Percentiles rank a stretch among this genome's conserved stretches.
phyloP scores from a whole-genome alignment of 2,888 invertebrate genomes.

The Ethmia dodecea region DNA sequence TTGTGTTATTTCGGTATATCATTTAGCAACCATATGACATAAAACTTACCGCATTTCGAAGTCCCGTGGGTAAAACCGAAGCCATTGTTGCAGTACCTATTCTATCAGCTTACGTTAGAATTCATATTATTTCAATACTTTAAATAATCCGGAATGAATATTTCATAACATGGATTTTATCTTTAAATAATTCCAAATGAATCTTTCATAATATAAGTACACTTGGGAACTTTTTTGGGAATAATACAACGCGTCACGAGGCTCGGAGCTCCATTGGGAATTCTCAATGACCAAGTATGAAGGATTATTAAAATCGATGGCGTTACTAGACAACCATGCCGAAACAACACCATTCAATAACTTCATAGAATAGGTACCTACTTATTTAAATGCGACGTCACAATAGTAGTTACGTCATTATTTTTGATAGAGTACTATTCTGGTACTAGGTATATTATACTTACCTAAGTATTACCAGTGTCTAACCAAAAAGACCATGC shows the following conservation, averaged over 20 bases:
- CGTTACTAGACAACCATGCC: constrained; percentile 63
- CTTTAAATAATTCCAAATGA: too few relatives aligned
- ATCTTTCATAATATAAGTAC: neutral
- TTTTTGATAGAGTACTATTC: too few relatives aligned
- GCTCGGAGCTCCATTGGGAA: constrained; percentile 1
- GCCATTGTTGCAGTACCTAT: constrained; percentile 37
- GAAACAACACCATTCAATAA: constrained; percentile 12
- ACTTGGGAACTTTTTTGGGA: neutral
- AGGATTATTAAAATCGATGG: constrained; percentile 50
- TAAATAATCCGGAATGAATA: too few relatives aligned
- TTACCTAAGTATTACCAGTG: too few relatives aligned
- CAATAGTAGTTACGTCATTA: too few relatives aligned
- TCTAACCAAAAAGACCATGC: too few relatives aligned
- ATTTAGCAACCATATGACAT: too few relatives aligned
- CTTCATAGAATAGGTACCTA: neutral
- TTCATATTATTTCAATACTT: neutral
- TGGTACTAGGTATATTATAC: too few relatives aligned
- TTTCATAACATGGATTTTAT: too few relatives aligned
- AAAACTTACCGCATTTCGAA: constrained; percentile 56
- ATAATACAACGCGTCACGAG: too few relatives aligned
- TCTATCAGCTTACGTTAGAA: neutral
- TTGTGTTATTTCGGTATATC: too few relatives aligned
- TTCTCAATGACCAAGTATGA: constrained; percentile 14
- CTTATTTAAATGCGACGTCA: too few relatives aligned
- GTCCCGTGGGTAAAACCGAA: constrained; percentile 52